Base-by-base conservation (phyloP, 2,113 vertebrate genomes). In the Vombatus ursinus region DNA sequence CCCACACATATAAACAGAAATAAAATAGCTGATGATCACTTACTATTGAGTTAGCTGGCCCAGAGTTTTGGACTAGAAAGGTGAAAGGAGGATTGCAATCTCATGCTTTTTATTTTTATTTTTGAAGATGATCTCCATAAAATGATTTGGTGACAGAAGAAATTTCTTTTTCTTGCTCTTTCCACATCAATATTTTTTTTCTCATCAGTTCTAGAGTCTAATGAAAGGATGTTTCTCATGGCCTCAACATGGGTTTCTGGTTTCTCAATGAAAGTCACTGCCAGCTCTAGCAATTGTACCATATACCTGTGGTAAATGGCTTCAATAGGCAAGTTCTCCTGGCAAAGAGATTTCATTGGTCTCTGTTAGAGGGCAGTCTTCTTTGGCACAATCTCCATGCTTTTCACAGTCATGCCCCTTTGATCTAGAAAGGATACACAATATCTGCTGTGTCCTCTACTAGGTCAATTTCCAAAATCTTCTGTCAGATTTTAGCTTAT, bases 241-340 rank as follows among this genome's bases (percentile, higher is more conserved):
- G 98, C 95, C 93, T 98, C 97, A 97, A 99, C 96, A 97, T 99
- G 98, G 89, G 96, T 97, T 98, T 99, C 99, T 96, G 99, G 96
- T 92, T 98, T 99, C 97, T 99, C 98, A 52, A 99, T 99, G 95
- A 99, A 99, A 97, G 98, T 84, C 37, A 84, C 0, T 6, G 68
- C 8, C 10, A 61, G 1, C 37, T 77, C 37, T n/a, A 19, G 68
- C 11, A 22, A n/a, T 37, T 37, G 61, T 68, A 1, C 3, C 12
- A 68, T 28, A 37, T 68, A 99, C 99, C 98, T 99, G 98, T 99
- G 99, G 97, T 99, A 99, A 95, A 98, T 93, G 61, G 99, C 99
- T 91, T 99, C 98, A 95, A 99, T 50, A 3, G 99, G 99, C 95
- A 99, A 98, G 96, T 98, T 99, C 61, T 99, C 99, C 96, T 99